Evolutionary conservation across 2,888 invertebrate genomes (phyloP), one percentile per base, ranked within the genome.

Genomic region (Kuschelorhynchus macadamiae): DNA sequence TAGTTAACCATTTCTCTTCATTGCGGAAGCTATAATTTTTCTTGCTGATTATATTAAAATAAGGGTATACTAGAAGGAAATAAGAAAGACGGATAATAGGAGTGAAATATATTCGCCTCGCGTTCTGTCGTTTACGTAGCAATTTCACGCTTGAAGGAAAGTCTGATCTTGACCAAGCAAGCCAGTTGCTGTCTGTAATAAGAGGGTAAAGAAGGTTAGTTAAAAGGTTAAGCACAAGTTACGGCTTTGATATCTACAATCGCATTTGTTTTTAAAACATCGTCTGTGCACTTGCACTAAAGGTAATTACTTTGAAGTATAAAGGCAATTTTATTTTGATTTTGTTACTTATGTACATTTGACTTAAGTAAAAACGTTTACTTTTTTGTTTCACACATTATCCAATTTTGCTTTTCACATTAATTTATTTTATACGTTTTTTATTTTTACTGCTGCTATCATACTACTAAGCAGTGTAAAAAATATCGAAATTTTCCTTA

Each of bases 101-200:
- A n/a, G n/a, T 53, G 53, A 53, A 53, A 53, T 53, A 53, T 53
- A 53, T 53, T 53, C 53, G 36, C 39, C 18, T 53, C 39, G 53
- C 39, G 39, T 53, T 39, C 39, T 14, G 39, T 39, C 36, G 53
- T 53, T 53, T 53, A 53, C 39, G 53, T 53, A 39, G 39, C 53
- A 53, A 53, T 53, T 53, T 53, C 53, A 53, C 53, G 53, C 36
- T 53, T 53, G 53, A 53, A 53, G 53, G 21, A 53, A 53, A 53
- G 20, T 39, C 39, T 39, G 53, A 53, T 53, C 53, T 53, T 53
- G 53, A 53, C 53, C 39, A 53, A n/a, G 39, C 39, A 17, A 39
- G 53, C 17, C n/a, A n/a, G n/a, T n/a, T n/a, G n/a, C n/a, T n/a
- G n/a, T n/a, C 12, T 53, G 21, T 53, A 53, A 53, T 53, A 39